Evolutionary conservation across 2,888 invertebrate species (phyloP).

Genomic region (Drosophila percnosoma): DNA sequence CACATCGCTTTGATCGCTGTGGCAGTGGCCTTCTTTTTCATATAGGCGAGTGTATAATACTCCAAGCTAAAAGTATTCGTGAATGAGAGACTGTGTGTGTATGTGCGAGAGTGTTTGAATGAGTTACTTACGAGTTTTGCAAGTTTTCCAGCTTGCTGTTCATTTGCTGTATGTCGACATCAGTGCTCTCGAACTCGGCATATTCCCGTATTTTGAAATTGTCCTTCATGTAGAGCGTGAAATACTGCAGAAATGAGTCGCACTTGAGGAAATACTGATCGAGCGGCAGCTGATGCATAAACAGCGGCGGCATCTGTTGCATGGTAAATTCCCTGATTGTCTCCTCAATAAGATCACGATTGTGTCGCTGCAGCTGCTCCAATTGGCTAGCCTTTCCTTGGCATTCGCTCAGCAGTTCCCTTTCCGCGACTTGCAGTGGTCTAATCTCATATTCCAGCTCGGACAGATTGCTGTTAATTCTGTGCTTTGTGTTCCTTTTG

Average conservation of each 20-base stretch:
- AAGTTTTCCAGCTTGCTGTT: slow-evolving; percentile 66
- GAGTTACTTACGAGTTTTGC: slow-evolving; percentile 69
- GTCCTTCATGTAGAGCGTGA: slow-evolving; percentile 81
- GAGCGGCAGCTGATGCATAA: slow-evolving; percentile 76
- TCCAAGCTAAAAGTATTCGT: too few species aligned
- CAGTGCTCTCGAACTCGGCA: slow-evolving; percentile 62
- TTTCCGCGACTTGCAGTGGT: slow-evolving; percentile 60
- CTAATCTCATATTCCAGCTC: slow-evolving; percentile 66
- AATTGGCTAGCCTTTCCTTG: slow-evolving; percentile 70
- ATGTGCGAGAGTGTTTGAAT: background rate
- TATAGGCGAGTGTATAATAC: too few species aligned
- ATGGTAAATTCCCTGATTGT: slow-evolving; percentile 68
- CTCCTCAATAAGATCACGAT: slow-evolving; percentile 69
- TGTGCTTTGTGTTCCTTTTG: slow-evolving; percentile 59
- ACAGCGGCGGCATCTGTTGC: background rate
- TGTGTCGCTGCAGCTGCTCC: slow-evolving; percentile 80
- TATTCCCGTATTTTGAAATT: slow-evolving; percentile 83
- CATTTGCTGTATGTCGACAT: slow-evolving; percentile 62
- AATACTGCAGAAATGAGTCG: slow-evolving; percentile 82
- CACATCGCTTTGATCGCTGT: too few species aligned
- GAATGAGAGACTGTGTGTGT: too few species aligned
- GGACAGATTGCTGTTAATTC: slow-evolving; percentile 59
- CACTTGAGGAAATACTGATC: slow-evolving; percentile 83
- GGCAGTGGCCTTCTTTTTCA: too few species aligned
- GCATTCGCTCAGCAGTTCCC: slow-evolving; percentile 52